Evolutionary conservation across 2,113 vertebrate genomes (phyloP).

Genomic region (Eublepharis macularius): DNA sequence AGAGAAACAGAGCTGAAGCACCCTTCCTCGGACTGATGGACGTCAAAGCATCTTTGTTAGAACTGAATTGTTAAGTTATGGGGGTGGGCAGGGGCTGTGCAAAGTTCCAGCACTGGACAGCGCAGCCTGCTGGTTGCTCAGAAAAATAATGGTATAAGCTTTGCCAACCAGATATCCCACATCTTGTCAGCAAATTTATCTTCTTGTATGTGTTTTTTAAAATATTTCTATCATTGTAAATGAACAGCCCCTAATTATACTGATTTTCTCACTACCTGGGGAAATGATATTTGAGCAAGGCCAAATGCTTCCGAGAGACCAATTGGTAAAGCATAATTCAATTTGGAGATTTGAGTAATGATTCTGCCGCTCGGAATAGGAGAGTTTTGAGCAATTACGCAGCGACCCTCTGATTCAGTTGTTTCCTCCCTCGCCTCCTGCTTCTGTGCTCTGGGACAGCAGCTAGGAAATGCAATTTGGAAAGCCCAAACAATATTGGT

Average conservation of each 20-base stretch:
- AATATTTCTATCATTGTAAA: constrained; percentile 70
- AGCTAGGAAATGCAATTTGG: neutral
- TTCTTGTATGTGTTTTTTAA: constrained; percentile 42
- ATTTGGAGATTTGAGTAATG: constrained; percentile 53
- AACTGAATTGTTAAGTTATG: neutral
- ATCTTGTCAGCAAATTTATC: constrained; percentile 59
- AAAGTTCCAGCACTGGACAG: neutral
- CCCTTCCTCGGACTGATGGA: constrained; percentile 17
- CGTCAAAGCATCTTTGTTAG: neutral
- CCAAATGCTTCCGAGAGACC: constrained; percentile 53
- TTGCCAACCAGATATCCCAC: constrained; percentile 40
- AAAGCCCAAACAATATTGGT: neutral
- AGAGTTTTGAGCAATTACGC: constrained; percentile 51
- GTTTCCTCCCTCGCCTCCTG: too few relatives aligned
- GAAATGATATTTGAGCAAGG: constrained; percentile 68
- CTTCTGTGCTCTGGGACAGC: neutral
- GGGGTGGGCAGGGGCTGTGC: neutral
- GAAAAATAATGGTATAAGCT: constrained; percentile 54
- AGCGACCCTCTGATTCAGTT: constrained; percentile 3
- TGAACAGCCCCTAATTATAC: constrained; percentile 75
- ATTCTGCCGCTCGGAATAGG: constrained; percentile 43
- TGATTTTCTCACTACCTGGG: constrained; percentile 75
- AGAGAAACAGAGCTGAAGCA: neutral
- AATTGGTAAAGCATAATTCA: constrained; percentile 60
- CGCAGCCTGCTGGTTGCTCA: constrained; percentile 2